Evolutionary conservation across 2,113 vertebrate species (phyloP), one percentile per base, ranked within the genome.

Genomic region (Pogonocichla stellata): DNA sequence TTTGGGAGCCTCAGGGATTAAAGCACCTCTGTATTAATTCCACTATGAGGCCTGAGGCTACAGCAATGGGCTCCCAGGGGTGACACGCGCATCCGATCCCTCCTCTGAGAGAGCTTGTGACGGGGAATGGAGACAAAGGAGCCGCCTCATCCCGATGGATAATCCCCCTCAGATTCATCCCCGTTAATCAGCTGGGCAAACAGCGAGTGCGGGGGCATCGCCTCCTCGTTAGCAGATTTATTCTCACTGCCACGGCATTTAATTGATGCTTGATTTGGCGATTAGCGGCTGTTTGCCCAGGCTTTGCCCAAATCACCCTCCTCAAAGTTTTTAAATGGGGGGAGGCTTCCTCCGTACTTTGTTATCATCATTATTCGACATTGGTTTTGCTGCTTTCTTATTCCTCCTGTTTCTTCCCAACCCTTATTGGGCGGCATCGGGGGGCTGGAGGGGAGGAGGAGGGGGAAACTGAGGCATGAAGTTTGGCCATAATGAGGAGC

Each of bases 241-340:
- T 98, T 97, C 78, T 80, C 10, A 4, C 95, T 80, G 96, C 96
- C 15, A 17, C 53, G 17, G 31, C 90, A 56, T 96, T 97, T 98
- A 98, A 98, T 98, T 97, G 98, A 93, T 87, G 97, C 96, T 98
- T 98, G 97, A 97, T 98, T 95, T 89, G n/a, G 94, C 94, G 97
- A 98, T 98, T 98, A 98, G 97, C 48, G 36, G 16, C 31, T 98
- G 96, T 98, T 98, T 98, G 97, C 83, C 51, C 85, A 98, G 95
- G 96, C 94, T 95, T 98, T 97, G 26, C 67, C 75, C 80, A 71
- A 88, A 90, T 57, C 26, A 4, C 50, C 47, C 54, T 43, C 80
- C 38, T 60, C n/a, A 33, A 79, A 77, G 45, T 86, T 90, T 86
- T 42, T 29, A 28, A 22, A 9, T 23, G 6, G 40, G 48, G 34